Conservation (phyloP, 2,888 invertebrate genomes). For the Netelia fuscicornis region DNA sequence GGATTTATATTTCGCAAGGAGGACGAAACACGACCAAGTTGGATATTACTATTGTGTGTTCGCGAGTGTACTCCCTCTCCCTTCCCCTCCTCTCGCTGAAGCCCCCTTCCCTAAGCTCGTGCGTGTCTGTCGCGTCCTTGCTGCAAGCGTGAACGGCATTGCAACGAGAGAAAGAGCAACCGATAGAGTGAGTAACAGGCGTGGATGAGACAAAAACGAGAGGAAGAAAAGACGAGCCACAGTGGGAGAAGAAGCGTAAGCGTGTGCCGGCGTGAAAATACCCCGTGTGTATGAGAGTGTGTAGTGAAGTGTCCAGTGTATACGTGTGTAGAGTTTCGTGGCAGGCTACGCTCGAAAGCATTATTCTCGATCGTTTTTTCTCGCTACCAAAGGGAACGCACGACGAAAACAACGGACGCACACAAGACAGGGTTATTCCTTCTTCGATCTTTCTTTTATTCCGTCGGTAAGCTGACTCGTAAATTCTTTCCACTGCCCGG, state of each 20-base stretch:
- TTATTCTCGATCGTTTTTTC: constrained; percentile 3
- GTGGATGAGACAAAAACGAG: constrained; percentile 55
- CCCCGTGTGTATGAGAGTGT: constrained; percentile 33
- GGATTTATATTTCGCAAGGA: constrained; percentile 36
- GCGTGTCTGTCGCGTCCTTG: constrained; percentile 48
- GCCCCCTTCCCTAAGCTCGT: constrained; percentile 40
- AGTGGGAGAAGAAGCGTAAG: neutral
- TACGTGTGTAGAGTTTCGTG: constrained; percentile 42
- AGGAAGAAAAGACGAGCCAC: constrained; percentile 18
- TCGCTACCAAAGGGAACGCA: neutral
- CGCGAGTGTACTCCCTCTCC: constrained; percentile 28
- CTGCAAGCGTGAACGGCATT: constrained; percentile 61
- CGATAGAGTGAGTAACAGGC: constrained; percentile 42
- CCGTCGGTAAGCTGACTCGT: neutral
- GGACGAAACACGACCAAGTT: constrained; percentile 21
- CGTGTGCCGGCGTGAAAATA: constrained; percentile 28
- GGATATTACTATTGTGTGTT: constrained; percentile 16
- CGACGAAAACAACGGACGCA: constrained; percentile 13
- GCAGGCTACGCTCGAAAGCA: constrained; percentile 25
- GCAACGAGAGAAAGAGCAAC: constrained; percentile 31
- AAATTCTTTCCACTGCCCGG: constrained; percentile 1
- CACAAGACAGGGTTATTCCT: constrained; percentile 6
- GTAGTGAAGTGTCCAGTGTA: constrained; percentile 55
- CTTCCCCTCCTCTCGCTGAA: constrained; percentile 4
- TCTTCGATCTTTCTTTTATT: constrained; percentile 28